These are phyloP conservation scores for Amazonetta brasiliensis DNA, from an alignment of 2,797 vertebrate species.

Conservation along the genomic window DNA sequence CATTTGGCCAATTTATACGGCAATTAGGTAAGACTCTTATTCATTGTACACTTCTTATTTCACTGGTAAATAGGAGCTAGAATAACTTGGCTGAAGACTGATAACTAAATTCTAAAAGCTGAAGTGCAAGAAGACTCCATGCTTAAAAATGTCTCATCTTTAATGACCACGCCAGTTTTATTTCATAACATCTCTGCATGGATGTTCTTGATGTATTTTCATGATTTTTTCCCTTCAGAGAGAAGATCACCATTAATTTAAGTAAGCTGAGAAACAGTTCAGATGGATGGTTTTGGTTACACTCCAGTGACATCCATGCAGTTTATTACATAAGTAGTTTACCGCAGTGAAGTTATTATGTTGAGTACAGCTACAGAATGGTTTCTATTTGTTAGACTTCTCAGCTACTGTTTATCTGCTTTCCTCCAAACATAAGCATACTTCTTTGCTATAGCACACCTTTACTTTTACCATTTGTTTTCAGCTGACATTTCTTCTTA, in stretches of 20 bases:
- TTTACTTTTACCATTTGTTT: conserved; percentile 42
- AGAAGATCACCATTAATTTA: conserved; percentile 39
- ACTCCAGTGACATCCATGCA: conserved; percentile 37
- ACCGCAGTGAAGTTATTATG: conserved; percentile 34
- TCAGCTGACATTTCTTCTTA: background rate
- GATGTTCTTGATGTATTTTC: conserved; percentile 3
- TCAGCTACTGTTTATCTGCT: conserved; percentile 2
- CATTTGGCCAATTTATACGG: conserved; percentile 43
- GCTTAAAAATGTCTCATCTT: background rate
- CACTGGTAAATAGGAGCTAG: background rate
- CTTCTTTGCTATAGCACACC: background rate
- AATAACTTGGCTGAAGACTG: conserved; percentile 6
- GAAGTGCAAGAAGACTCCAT: background rate
- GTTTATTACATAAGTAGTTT: conserved; percentile 73
- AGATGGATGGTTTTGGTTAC: conserved; percentile 47
- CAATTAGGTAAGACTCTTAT: conserved; percentile 3
- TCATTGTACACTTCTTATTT: background rate
- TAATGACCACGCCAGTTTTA: background rate
- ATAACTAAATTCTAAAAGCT: background rate
- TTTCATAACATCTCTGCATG: conserved; percentile 36
- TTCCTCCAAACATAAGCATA: conserved; percentile 8
- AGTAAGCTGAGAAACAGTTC: conserved; percentile 21
- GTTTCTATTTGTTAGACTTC: background rate
- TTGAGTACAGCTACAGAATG: background rate
- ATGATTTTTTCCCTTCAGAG: conserved; percentile 41